Base-by-base conservation (phyloP, 2,888 invertebrate species). In the Tridacna gigas region DNA sequence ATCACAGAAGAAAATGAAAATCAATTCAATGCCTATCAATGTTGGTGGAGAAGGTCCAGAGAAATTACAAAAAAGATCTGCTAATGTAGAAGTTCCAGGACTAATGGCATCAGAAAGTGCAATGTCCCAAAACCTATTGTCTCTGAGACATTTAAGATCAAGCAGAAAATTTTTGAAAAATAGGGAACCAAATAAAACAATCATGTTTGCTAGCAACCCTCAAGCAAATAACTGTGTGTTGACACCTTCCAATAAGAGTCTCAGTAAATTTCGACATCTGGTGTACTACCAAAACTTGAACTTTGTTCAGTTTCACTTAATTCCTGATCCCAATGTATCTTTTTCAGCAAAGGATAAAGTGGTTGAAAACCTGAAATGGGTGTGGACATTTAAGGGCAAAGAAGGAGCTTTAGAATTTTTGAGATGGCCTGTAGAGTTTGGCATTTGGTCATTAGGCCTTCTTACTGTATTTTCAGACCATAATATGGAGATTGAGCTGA, bases 391-490 rank as follows among this genome's bases (percentile, higher is more conserved):
- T 61, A 74, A 66, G 15, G 86, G 88, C 9, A 61, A 80, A 5
- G 65, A 67, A 45, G 87, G 87, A 0, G 85, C 85, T 5, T 48
- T 80, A 18, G 83, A 86, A 66, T 86, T 79, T 80, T 80, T 89
- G 5, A 67, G 74, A 9, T 89, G 89, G 89, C 89, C 89, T 9
- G 76, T 79, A n/a, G 86, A 88, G 65, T 89, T 88, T 66, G 76
- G 80, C 0, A 80, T 86, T 15, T 89, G 89, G 89, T 89, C 89
- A 3, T 65, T 89, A 51, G 88, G 86, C 4, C 75, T 89, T 4
- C 73, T 89, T 12, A 45, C 65, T 51, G 60, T 47, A 15, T 76
- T 76, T 60, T 69, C 80, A 1, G 9, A 20, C 1, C 20, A 56
- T 7, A 20, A 65, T 56, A 65, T 77, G 61, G 45, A 77, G 12